Evolutionary conservation across 2,888 invertebrate genomes (phyloP).

Genomic region (Acheta domesticus): DNA sequence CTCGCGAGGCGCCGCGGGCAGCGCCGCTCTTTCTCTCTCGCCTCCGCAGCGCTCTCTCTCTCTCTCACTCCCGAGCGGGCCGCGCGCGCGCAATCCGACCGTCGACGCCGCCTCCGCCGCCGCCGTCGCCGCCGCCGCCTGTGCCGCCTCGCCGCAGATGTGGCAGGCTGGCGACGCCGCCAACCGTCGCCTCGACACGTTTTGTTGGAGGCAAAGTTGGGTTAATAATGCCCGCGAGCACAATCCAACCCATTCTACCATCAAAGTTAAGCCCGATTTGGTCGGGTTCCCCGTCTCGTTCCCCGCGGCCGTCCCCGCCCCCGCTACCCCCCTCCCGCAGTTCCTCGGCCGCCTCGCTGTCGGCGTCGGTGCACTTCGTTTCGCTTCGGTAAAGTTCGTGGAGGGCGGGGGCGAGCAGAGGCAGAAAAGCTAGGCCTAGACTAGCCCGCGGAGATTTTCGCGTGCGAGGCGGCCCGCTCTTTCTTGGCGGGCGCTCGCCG

Average conservation of each 20-base stretch:
- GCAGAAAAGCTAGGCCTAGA: not conserved
- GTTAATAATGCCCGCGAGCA: conserved; percentile 30
- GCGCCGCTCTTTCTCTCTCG: not conserved
- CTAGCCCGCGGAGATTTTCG: not conserved
- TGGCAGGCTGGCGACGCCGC: not conserved
- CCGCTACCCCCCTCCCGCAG: not conserved
- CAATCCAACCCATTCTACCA: conserved; percentile 2
- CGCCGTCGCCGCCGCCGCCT: no score
- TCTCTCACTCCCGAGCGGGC: not conserved
- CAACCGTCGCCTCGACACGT: conserved; percentile 25
- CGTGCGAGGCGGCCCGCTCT: not conserved
- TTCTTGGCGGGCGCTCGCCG: not conserved
- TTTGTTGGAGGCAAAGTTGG: conserved; percentile 29
- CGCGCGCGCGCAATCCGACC: not conserved
- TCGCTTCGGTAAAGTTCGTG: conserved; percentile 11
- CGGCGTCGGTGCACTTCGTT: conserved; percentile 1
- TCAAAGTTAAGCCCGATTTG: conserved; percentile 18
- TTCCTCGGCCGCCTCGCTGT: not conserved
- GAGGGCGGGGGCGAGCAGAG: not conserved
- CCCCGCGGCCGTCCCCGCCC: not conserved
- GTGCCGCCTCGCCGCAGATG: not conserved
- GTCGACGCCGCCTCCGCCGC: no score
- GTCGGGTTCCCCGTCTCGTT: conserved; percentile 19
- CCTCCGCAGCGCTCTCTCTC: not conserved
- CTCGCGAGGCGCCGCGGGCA: not conserved